A percentile compares a stretch with the other conserved stretches of the same genome.
phyloP scores from a whole-genome alignment of 2,888 invertebrate genomes.

The Steromphala cineraria region DNA sequence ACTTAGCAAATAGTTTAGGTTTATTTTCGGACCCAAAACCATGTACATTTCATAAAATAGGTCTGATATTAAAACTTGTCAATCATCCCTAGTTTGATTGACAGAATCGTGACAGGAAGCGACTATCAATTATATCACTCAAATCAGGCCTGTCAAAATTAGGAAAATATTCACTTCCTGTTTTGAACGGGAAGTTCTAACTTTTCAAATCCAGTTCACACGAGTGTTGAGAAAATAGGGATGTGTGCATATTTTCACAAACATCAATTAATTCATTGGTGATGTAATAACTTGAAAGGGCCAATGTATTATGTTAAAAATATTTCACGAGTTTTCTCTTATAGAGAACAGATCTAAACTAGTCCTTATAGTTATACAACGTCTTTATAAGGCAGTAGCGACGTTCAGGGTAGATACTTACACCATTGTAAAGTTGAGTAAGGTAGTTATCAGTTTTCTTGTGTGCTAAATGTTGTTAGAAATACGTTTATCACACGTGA shows the following conservation, averaged over 20 bases:
- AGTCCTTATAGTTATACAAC: too few relatives aligned
- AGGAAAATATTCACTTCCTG: neutral
- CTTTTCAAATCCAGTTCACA: neutral
- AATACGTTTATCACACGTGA: too few relatives aligned
- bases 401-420: too few relatives aligned
- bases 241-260: neutral
- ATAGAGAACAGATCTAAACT: too few relatives aligned
- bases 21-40: too few relatives aligned
- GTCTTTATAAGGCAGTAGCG: too few relatives aligned
- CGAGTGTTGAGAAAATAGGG: neutral
- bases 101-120: neutral
- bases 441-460: too few relatives aligned
- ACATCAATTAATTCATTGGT: neutral
- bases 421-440: too few relatives aligned
- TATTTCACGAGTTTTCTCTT: too few relatives aligned
- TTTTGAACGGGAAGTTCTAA: neutral
- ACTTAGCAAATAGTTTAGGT: too few relatives aligned
- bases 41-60: too few relatives aligned
- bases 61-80: neutral
- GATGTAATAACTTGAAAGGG: neutral
- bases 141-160: neutral
- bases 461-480: too few relatives aligned
- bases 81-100: neutral
- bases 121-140: neutral
- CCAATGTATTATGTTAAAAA: neutral